phyloP scores from a whole-genome alignment of 2,888 invertebrate species.

The Ennomos erosarius region DNA sequence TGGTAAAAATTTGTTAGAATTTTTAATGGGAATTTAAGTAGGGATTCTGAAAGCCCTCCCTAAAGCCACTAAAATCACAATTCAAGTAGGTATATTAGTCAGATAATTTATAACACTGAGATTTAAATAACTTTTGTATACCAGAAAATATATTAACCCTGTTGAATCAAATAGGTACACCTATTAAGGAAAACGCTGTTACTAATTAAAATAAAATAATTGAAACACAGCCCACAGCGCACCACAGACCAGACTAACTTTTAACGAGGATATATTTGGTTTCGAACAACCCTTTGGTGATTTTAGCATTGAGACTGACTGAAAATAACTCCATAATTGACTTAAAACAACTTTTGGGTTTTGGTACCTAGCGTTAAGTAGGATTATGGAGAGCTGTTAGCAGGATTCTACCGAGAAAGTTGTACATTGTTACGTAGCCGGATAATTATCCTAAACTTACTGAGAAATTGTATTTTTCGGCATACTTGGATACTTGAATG shows the following conservation, averaged over 20 bases:
- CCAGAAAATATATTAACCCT: constrained; percentile 57
- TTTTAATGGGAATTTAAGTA: too few relatives aligned
- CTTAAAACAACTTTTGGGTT: constrained; percentile 79
- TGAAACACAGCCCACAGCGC: constrained; percentile 71
- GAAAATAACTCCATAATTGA: constrained; percentile 84
- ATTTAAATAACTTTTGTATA: constrained; percentile 12
- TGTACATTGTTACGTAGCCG: constrained; percentile 26
- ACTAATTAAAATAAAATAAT: constrained; percentile 85
- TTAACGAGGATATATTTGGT: constrained; percentile 85
- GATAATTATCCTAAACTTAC: too few relatives aligned
- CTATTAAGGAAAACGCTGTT: constrained; percentile 73
- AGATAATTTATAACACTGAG: constrained; percentile 13
- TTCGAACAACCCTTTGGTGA: constrained; percentile 83
- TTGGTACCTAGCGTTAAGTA: constrained; percentile 48
- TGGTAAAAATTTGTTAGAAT: too few relatives aligned
- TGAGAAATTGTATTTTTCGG: constrained; percentile 29
- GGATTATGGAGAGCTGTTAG: constrained; percentile 43
- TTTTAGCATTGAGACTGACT: constrained; percentile 81
- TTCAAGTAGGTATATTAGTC: not conserved
- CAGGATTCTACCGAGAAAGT: constrained; percentile 36
- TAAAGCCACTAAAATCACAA: not conserved
- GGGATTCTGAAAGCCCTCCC: too few relatives aligned
- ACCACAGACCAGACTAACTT: constrained; percentile 75
- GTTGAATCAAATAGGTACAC: constrained; percentile 71
- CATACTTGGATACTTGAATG: too few relatives aligned